A percentile compares a stretch with the other conserved stretches of the same genome.
phyloP scores from a whole-genome alignment of 2,888 invertebrate species.

The Elegia similella region DNA sequence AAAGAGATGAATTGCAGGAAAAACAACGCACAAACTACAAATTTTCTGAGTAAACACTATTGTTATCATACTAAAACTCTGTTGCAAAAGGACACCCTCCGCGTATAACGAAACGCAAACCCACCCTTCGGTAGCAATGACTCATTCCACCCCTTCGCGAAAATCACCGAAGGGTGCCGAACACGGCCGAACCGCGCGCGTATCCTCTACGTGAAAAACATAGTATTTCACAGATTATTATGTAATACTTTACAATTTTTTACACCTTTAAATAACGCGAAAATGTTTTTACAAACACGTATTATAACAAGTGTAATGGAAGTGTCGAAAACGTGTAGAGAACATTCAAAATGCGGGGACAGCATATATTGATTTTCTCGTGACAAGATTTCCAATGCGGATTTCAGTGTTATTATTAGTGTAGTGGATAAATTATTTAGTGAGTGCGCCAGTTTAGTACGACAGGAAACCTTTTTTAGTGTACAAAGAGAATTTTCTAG shows the following conservation, averaged over 20 bases:
- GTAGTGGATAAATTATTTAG: conserved; percentile 45
- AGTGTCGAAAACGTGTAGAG: conserved; percentile 29
- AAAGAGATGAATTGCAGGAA: no score
- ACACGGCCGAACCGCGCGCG: conserved; percentile 47
- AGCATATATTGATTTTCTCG: conserved; percentile 68
- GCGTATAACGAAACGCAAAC: conserved; percentile 62
- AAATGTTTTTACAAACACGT: conserved; percentile 10
- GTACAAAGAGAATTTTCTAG: background rate
- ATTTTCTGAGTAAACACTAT: no score
- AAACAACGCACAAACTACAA: no score
- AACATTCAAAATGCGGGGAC: conserved; percentile 38
- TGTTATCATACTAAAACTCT: background rate
- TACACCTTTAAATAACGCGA: conserved; percentile 32
- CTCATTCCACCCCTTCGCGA: conserved; percentile 59
- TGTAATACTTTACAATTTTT: conserved; percentile 60
- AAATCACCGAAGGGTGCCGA: conserved; percentile 53
- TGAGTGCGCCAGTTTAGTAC: conserved; percentile 31
- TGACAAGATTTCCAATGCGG: conserved; percentile 69
- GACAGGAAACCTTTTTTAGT: background rate
- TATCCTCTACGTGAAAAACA: conserved; percentile 60
- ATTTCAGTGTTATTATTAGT: conserved; percentile 63
- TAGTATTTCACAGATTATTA: conserved; percentile 59
- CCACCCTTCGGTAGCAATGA: conserved; percentile 66
- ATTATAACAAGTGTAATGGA: conserved; percentile 21
- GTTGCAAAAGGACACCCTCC: background rate